Base-by-base conservation (phyloP, 2,797 vertebrate genomes). In the Falco berigora region DNA sequence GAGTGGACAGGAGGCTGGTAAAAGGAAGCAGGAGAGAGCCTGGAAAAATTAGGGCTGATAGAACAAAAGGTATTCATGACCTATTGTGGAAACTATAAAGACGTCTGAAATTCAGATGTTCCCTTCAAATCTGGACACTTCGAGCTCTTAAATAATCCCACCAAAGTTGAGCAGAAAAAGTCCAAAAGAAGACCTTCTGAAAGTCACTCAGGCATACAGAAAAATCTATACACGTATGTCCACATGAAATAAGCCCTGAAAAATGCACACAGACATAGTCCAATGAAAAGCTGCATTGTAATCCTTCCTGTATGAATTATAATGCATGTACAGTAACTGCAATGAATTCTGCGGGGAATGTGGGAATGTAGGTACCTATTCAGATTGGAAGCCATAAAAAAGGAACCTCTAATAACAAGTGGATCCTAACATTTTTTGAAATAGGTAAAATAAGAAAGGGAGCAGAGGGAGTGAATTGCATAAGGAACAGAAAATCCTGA, bases 401-500 rank as follows among this genome's bases (percentile, higher is more conserved):
- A 86, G n/a, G 34, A 94, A 86, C 62, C 18, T 80, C 47, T 92
- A 90, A 86, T 94, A 86, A 92, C 72, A 96, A 96, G 79, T 81
- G 84, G 76, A 96, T 93, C 47, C 50, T 62, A 92, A 88, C 84
- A 67, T 67, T 96, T 91, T 92, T 94, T 87, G 30, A 90, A 94
- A 95, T 92, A 63, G 89, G 59, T 90, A 68, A 96, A 94, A 80
- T 92, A 87, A 88, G 84, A 90, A 97, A 95, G 59, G 53, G 79
- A 96, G 78, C 78, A 75, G 86, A 93, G 80, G 86, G 91, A 94
- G 40, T 42, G 86, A 97, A 96, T 92, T 91, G 84, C 94, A 82
- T 49, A 84, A 92, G 79, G 74, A 94, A 68, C 4, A 2, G 84
- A 96, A 95, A 97, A 96, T 94, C 94, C 94, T 96, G 97, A 97